Conservation (phyloP, 2,113 vertebrate species). For the Melierax canorus region DNA sequence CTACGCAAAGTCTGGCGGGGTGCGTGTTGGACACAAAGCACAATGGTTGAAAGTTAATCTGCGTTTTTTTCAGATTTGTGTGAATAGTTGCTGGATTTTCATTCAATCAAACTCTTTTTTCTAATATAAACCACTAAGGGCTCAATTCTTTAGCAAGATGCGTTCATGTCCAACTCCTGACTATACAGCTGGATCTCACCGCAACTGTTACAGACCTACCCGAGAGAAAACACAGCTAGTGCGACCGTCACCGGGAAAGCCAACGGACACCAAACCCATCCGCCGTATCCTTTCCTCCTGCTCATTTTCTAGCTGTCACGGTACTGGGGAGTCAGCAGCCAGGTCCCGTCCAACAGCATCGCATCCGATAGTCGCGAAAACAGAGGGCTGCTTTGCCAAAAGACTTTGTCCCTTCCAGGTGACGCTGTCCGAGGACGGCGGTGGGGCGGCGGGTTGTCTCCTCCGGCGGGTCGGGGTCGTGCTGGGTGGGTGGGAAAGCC, state of each 20-base stretch:
- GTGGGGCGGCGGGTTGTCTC: neutral
- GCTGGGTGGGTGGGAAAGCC: neutral
- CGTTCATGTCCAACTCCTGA: conserved; percentile 68
- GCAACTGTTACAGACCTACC: neutral
- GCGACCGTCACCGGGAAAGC: conserved; percentile 13
- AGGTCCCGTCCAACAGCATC: neutral
- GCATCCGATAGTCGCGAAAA: neutral
- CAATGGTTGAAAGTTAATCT: conserved; percentile 67
- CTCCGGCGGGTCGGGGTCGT: neutral
- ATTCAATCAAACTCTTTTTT: conserved; percentile 67
- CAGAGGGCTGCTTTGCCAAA: neutral
- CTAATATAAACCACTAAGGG: conserved; percentile 78
- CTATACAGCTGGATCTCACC: conserved; percentile 58
- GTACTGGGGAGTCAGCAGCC: neutral
- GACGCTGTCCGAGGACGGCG: neutral
- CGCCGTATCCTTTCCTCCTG: conserved; percentile 23
- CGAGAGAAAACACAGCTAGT: neutral
- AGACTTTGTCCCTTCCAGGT: neutral
- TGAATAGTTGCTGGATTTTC: conserved; percentile 74
- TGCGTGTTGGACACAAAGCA: conserved; percentile 74
- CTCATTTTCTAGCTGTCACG: neutral
- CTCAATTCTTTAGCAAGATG: conserved; percentile 77
- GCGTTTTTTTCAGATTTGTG: conserved; percentile 56
- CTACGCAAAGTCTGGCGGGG: neutral
- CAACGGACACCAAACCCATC: conserved; percentile 46